A percentile compares a stretch with the other conserved stretches of the same genome.
phyloP scores from a whole-genome alignment of 2,797 vertebrate genomes.

The Chaenodraco wilsoni region DNA sequence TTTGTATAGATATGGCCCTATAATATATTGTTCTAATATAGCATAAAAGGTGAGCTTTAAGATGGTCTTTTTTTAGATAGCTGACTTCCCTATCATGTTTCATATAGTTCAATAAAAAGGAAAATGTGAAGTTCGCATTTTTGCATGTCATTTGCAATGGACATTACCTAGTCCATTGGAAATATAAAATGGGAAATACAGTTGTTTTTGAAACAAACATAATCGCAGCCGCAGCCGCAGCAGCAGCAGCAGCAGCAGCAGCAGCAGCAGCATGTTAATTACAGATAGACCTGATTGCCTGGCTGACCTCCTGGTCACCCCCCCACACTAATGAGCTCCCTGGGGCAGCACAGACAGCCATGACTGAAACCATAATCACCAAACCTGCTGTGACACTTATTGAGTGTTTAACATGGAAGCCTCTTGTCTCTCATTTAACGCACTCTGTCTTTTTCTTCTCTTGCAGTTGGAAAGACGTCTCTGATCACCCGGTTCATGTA shows the following conservation, averaged over 20 bases:
- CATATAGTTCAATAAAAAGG: neutral
- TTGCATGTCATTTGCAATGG: slow-evolving; percentile 24
- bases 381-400: slow-evolving; percentile 24
- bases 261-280: slow-evolving; percentile 56
- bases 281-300: slow-evolving; percentile 43
- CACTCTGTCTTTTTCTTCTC: slow-evolving; percentile 66
- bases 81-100: slow-evolving; percentile 2
- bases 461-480: slow-evolving; percentile 88
- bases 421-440: slow-evolving; percentile 47
- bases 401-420: slow-evolving; percentile 17
- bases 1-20: too few species aligned
- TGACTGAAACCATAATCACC: slow-evolving; percentile 33
- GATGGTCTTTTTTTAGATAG: neutral
- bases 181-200: slow-evolving; percentile 16
- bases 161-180: slow-evolving; percentile 19
- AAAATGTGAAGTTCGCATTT: neutral
- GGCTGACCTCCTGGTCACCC: slow-evolving; percentile 63
- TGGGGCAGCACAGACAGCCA: slow-evolving; percentile 58
- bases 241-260: slow-evolving; percentile 34
- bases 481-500: slow-evolving; percentile 90
- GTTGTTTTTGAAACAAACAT: slow-evolving; percentile 22
- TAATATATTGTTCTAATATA: too few species aligned
- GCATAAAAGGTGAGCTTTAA: neutral
- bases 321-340: slow-evolving; percentile 71
- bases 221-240: too few species aligned